Base-by-base conservation (phyloP, 2,113 vertebrate genomes). In the Nothobranchius kuhntae region DNA sequence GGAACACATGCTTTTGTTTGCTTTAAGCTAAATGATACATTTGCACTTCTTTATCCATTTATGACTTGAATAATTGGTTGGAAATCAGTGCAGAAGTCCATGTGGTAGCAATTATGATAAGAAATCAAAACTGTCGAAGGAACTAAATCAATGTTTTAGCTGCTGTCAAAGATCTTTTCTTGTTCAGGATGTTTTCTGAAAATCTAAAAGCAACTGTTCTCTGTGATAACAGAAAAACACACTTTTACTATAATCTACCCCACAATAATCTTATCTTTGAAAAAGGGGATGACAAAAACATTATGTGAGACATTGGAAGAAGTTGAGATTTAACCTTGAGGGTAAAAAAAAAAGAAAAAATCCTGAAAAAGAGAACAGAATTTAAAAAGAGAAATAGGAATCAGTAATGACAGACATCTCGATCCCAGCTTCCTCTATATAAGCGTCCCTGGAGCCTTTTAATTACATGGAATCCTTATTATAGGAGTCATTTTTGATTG, bases 401-500 rank as follows among this genome's bases (percentile, higher is more conserved):
- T 45, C 63, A 64, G 57, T 59, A 67, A 71, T 59, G 59, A 65
- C 64, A 82, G 86, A 84, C 65, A 81, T 75, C 77, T 83, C 81
- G 80, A 60, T 81, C 58, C 70, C 66, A 63, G 60, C 65, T 73
- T 68, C 53, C 26, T 58, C 68, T 65, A 71, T 79, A 83, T 36
- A 7, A 57, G 61, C 71, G 65, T 68, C 79, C 71, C 50, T 51
- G n/a, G 59, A 65, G 54, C 56, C 57, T 65, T 57, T 24, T 66
- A 71, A 75, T 66, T 38, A 86, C 87, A 74, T 73, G 71, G 78
- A 63, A 66, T 78, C 60, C 13, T 60, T 3, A 40, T 80, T 70
- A 67, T 55, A 64, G 65, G 76, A 53, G 60, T 69, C 69, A 47
- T 45, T 45, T 45, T 13, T 45, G 86, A 78, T 40, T 80, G 70